Percentiles rank a stretch among this genome's conserved stretches.
phyloP scores from a whole-genome alignment of 2,113 vertebrate species.

The Rhagologus leucostigma region DNA sequence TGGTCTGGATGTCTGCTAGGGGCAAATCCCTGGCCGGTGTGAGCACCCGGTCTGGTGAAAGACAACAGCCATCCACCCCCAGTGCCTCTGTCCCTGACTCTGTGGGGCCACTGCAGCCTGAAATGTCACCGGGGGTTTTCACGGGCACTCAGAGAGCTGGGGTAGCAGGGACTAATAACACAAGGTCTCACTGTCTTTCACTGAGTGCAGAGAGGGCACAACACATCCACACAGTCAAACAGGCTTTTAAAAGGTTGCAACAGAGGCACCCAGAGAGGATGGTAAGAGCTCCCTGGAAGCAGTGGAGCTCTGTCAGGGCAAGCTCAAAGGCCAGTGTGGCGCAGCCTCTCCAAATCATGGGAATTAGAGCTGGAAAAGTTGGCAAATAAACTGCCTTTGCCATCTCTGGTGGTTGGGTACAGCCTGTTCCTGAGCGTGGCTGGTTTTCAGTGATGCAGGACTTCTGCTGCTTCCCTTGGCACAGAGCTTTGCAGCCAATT shows the following conservation, averaged over 20 bases:
- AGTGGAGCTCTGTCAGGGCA: background rate
- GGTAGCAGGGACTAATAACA: rapidly evolving
- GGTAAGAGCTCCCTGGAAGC: background rate
- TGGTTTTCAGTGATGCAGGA: background rate
- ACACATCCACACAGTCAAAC: rapidly evolving
- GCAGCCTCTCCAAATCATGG: background rate
- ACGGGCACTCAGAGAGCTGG: background rate
- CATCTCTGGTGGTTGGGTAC: background rate
- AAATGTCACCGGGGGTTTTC: background rate
- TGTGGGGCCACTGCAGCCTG: rapidly evolving
- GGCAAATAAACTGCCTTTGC: background rate
- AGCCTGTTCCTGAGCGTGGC: background rate
- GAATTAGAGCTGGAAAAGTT: background rate
- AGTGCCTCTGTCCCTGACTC: background rate
- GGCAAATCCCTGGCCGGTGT: background rate
- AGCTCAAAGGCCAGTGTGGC: background rate
- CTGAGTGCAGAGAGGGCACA: background rate
- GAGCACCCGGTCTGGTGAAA: rapidly evolving
- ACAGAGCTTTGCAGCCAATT: background rate
- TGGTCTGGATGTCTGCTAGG: rapidly evolving
- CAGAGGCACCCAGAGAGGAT: background rate
- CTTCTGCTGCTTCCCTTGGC: slow-evolving; percentile 36
- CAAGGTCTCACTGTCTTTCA: background rate
- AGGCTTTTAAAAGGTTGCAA: background rate
- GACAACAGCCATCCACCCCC: rapidly evolving